phyloP scores from a whole-genome alignment of 2,797 vertebrate species.

The Hylomyscus alleni region DNA sequence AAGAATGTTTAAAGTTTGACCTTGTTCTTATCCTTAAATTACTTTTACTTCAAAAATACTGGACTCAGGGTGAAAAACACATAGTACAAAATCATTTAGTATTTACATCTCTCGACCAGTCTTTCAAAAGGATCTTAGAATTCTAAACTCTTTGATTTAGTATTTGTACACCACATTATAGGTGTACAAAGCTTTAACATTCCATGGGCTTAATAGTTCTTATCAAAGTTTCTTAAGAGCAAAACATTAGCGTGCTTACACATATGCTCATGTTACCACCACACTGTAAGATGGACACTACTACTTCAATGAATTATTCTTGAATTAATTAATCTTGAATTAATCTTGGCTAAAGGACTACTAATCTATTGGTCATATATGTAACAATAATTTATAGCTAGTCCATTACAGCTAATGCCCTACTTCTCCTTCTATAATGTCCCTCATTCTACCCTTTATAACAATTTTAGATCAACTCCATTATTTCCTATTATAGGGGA shows the following conservation, averaged over 20 bases:
- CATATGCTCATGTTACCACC: neutral
- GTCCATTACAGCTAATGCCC: neutral
- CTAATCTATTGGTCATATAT: slow-evolving; percentile 35
- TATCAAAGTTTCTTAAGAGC: slow-evolving; percentile 26
- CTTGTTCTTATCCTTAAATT: slow-evolving; percentile 40
- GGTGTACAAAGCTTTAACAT: neutral
- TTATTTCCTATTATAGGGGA: slow-evolving; percentile 44
- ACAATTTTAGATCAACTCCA: slow-evolving; percentile 14
- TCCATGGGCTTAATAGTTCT: neutral
- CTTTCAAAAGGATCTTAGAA: slow-evolving; percentile 41
- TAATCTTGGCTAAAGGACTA: neutral
- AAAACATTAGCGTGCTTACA: slow-evolving; percentile 24
- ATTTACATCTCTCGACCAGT: slow-evolving; percentile 24
- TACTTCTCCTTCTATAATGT: slow-evolving; percentile 23
- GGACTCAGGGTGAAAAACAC: neutral
- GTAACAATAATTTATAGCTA: slow-evolving; percentile 45
- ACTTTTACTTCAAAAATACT: slow-evolving; percentile 37
- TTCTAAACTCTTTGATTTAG: slow-evolving; percentile 17
- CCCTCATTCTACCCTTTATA: slow-evolving; percentile 33
- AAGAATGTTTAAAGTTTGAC: slow-evolving; percentile 38
- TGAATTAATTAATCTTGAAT: neutral
- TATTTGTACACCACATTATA: neutral
- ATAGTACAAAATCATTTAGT: slow-evolving; percentile 59
- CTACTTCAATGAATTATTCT: neutral
- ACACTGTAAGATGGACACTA: neutral